A percentile compares a stretch with the other conserved stretches of the same genome.
phyloP scores from a whole-genome alignment of 2,797 vertebrate species.

The Gymnocypris eckloni region DNA sequence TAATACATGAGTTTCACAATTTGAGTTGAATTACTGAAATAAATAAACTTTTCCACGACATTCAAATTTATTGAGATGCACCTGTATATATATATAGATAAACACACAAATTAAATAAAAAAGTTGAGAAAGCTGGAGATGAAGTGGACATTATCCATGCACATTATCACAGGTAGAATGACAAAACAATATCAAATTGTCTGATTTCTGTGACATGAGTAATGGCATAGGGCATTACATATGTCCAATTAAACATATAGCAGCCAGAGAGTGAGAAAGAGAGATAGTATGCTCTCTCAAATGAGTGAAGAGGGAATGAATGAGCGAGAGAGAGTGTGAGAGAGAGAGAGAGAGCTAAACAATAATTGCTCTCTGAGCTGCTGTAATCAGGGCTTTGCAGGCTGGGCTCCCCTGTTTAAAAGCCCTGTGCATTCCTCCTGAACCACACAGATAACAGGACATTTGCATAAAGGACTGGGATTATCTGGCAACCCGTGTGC shows the following conservation, averaged over 20 bases:
- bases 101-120: background rate
- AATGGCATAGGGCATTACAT: conserved; percentile 42
- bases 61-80: no score
- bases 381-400: conserved; percentile 73
- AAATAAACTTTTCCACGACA: no score
- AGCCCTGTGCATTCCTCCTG: conserved; percentile 72
- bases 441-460: conserved; percentile 65
- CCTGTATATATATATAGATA: no score
- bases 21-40: no score
- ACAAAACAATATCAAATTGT: background rate
- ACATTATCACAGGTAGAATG: background rate
- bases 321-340: background rate
- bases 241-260: conserved; percentile 71
- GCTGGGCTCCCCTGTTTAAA: conserved; percentile 69
- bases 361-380: conserved; percentile 74
- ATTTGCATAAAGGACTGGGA: conserved; percentile 75
- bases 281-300: background rate
- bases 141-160: background rate
- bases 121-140: background rate
- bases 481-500: conserved; percentile 76
- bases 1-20: no score
- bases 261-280: conserved; percentile 19
- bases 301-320: background rate
- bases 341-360: conserved; percentile 58
- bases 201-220: conserved; percentile 28